Evolutionary conservation across 2,888 invertebrate species (phyloP).

Genomic region (Digitonthophagus gazella): DNA sequence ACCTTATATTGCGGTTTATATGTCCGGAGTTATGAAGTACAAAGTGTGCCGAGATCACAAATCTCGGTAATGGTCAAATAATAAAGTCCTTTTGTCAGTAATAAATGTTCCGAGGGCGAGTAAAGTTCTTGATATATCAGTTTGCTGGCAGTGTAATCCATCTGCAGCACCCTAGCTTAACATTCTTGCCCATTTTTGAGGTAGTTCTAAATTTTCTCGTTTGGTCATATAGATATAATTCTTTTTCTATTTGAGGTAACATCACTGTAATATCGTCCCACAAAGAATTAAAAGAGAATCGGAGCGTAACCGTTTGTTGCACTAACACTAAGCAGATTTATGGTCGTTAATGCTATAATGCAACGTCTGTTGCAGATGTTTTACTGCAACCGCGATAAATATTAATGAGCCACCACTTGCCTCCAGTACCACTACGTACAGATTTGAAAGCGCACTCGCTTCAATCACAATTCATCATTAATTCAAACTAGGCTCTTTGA

Average conservation of each 20-base stretch:
- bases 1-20: background rate
- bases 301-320: background rate
- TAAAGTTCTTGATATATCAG: background rate
- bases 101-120: background rate
- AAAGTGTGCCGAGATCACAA: background rate
- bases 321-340: conserved; percentile 9
- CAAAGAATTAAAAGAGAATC: background rate
- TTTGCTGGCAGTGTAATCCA: background rate
- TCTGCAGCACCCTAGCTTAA: background rate
- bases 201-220: background rate
- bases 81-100: background rate
- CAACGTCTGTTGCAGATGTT: conserved; percentile 12
- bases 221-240: background rate
- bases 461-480: background rate
- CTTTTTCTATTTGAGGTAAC: background rate
- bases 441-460: conserved; percentile 5
- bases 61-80: background rate
- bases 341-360: background rate
- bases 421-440: conserved; percentile 1
- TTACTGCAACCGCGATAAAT: conserved; percentile 8
- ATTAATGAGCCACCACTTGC: conserved; percentile 2
- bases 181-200: background rate
- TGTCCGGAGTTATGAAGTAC: background rate
- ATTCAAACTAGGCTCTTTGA: background rate
- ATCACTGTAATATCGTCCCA: too few species aligned